Evolutionary conservation across 2,888 invertebrate species (phyloP), one percentile per base, ranked within the genome.

Genomic region (Cryptocephalus moraei): DNA sequence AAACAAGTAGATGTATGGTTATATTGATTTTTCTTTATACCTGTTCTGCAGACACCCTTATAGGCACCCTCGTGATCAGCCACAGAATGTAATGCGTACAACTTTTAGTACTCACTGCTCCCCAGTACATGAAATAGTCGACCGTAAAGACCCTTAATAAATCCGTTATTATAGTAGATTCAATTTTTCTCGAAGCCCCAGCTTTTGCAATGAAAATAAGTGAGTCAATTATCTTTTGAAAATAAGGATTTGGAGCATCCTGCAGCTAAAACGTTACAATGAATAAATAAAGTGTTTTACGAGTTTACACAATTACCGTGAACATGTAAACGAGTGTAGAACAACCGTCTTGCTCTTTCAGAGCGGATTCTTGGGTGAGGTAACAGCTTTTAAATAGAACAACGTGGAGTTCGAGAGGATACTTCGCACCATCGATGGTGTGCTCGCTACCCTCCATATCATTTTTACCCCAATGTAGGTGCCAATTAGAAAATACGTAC

Each of bases 41-140:
- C 74, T 84, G 83, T 32, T 75, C 74, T 4, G 66, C 60, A 4
- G 80, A 75, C 32, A 82, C 76, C 53, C 72, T 77, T 32, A 80
- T 65, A 0, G 79, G 75, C 45, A 67, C 65, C 49, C 83, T 70
- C 1, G 78, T 75, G n/a, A 84, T 69, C 8, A 83, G 52, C 84
- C 84, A 84, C 14, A 79, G 65, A 31, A 81, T 70, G 0, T 68
- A 67, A 53, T 73, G 73, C 0, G 70, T 61, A 11, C 75, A 75
- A 4, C 62, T 63, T 1, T 64, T 64, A 0, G 75, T 76, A 1
- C 62, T 64, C 40, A 82, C 62, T 10, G 70, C 71, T 1, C 83
- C 83, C 75, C 79, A 79, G 57, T 84, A 84, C 1, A 80, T 53
- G 53, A 81, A 80, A 61, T 81, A 84, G 62, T 83, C 82, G 52